Conservation (phyloP, 2,797 vertebrate species). For the Phaenicophaeus curvirostris region DNA sequence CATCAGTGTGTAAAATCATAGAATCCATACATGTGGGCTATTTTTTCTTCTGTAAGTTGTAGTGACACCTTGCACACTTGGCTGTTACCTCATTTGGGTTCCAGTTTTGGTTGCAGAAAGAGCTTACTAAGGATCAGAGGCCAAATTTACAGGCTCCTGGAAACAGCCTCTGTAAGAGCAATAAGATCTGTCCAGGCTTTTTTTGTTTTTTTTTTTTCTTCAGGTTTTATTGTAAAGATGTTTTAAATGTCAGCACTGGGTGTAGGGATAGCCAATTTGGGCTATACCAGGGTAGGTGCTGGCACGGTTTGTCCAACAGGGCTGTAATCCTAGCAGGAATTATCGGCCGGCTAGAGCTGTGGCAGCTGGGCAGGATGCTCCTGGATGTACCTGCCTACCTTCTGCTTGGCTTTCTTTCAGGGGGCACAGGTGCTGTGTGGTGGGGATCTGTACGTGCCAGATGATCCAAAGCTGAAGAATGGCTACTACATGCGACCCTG, state of each 20-base stretch:
- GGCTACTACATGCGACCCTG: constrained; percentile 93
- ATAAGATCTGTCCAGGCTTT: neutral
- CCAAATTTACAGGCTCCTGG: neutral
- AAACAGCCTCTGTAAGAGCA: neutral
- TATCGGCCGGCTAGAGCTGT: neutral
- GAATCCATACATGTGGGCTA: neutral
- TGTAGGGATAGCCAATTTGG: neutral
- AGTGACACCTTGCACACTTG: neutral
- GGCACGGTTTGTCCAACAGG: rapidly evolving
- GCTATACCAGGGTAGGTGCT: neutral
- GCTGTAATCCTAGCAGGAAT: neutral
- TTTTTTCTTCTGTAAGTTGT: neutral
- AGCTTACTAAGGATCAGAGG: neutral
- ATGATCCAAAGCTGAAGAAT: constrained; percentile 87
- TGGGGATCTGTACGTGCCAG: constrained; percentile 83
- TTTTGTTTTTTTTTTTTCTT: neutral
- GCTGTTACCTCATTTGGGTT: neutral
- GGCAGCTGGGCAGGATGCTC: neutral
- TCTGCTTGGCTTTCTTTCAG: constrained; percentile 71
- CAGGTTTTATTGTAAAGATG: neutral
- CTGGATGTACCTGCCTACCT: neutral
- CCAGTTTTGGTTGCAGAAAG: neutral
- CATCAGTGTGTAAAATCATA: neutral
- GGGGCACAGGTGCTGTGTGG: constrained; percentile 91
- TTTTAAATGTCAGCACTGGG: neutral